These are phyloP conservation scores for Xylophagus ater DNA, from an alignment of 2,888 invertebrate species.

Conservation along the genomic window DNA sequence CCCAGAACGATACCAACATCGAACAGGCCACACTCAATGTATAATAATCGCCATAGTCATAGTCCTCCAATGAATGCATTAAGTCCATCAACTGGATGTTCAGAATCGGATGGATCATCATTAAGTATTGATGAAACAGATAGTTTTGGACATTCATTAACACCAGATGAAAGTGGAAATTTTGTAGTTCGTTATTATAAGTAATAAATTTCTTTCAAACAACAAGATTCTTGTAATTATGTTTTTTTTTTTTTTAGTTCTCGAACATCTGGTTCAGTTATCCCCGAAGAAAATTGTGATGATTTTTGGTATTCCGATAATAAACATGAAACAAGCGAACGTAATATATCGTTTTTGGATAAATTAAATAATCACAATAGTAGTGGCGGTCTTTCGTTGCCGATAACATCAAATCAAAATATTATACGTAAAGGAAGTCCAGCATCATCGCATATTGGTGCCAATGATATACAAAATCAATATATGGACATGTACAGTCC, in stretches of 20 bases:
- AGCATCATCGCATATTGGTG: constrained; percentile 15
- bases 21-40: constrained; percentile 38
- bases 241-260: constrained; percentile 19
- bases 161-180: constrained; percentile 46
- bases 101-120: constrained; percentile 58
- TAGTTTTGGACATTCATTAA: constrained; percentile 44
- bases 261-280: constrained; percentile 36
- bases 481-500: constrained; percentile 46
- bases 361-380: constrained; percentile 19
- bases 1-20: constrained; percentile 38
- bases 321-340: constrained; percentile 12
- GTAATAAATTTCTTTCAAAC: constrained; percentile 20
- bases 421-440: constrained; percentile 19
- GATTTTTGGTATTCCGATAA: constrained; percentile 30
- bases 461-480: constrained; percentile 18
- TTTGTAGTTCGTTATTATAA: constrained; percentile 28
- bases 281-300: constrained; percentile 52
- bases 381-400: constrained; percentile 12
- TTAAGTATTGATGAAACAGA: constrained; percentile 53
- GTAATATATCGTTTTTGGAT: constrained; percentile 11
- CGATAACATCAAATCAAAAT: constrained; percentile 12
- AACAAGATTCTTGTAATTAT: constrained; percentile 5
- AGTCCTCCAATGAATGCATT: constrained; percentile 42
- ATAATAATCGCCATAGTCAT: constrained; percentile 33
- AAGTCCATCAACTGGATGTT: constrained; percentile 51